Conservation (phyloP, 2,113 vertebrate species). For the Gambusia holbrooki region DNA sequence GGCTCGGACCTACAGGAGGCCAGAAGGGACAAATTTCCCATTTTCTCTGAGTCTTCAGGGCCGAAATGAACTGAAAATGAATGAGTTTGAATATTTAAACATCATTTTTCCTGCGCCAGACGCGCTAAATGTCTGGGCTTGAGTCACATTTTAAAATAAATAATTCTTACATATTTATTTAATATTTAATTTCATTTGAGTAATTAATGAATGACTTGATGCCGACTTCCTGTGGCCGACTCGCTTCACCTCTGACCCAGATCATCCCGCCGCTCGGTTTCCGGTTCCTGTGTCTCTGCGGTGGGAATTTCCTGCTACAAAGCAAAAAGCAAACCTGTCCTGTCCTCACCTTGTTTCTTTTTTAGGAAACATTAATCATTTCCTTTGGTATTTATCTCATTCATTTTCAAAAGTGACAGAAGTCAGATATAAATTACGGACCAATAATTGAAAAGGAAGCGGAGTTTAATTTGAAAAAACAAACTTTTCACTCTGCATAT, state of each 20-base stretch:
- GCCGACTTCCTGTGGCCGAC: slow-evolving; percentile 6
- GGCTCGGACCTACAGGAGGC: slow-evolving; percentile 55
- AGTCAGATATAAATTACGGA: neutral
- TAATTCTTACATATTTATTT: neutral
- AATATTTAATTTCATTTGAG: neutral
- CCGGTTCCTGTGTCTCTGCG: neutral
- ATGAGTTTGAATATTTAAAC: slow-evolving; percentile 31
- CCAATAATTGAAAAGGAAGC: neutral
- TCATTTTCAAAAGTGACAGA: neutral
- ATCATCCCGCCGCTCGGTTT: neutral
- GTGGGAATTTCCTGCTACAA: too few species aligned
- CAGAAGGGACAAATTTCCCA: slow-evolving; percentile 61
- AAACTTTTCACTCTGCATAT: neutral
- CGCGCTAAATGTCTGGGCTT: neutral
- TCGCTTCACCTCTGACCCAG: slow-evolving; percentile 1
- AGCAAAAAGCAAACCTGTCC: too few species aligned
- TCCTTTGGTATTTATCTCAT: neutral
- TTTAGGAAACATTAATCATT: slow-evolving; percentile 8
- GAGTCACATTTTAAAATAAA: neutral
- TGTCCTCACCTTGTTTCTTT: neutral
- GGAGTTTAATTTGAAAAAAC: neutral
- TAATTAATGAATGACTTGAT: neutral
- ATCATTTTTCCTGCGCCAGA: slow-evolving; percentile 4
- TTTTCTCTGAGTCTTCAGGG: slow-evolving; percentile 59
- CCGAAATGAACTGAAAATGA: slow-evolving; percentile 30